These are phyloP conservation scores for Pomacea maculata DNA, from an alignment of 1,140 invertebrate species.

Conservation along the genomic window DNA sequence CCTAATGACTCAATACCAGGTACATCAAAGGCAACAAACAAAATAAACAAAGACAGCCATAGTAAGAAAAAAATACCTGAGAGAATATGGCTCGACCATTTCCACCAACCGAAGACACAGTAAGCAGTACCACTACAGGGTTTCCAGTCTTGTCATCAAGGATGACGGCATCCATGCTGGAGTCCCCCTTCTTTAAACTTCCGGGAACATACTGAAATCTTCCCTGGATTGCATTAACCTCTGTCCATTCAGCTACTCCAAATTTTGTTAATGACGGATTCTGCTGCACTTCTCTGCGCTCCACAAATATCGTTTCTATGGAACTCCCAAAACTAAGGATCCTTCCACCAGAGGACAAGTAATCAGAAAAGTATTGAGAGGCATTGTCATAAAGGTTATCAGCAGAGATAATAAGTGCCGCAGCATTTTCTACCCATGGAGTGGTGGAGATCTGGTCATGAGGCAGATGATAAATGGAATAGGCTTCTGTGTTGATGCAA, in stretches of 20 bases:
- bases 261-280: constrained; percentile 32
- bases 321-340: constrained; percentile 78
- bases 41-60: too few relatives aligned
- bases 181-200: constrained; percentile 73
- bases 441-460: constrained; percentile 71
- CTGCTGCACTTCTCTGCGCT: constrained; percentile 69
- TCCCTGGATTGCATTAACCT: constrained; percentile 85
- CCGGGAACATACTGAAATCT: constrained; percentile 81
- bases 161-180: constrained; percentile 80
- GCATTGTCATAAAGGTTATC: constrained; percentile 76
- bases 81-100: constrained; percentile 78
- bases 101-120: constrained; percentile 68
- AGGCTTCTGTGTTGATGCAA: constrained; percentile 79
- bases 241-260: constrained; percentile 83
- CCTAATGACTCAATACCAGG: too few relatives aligned
- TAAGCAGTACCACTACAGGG: constrained; percentile 80
- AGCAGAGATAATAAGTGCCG: constrained; percentile 77
- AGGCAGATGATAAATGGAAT: constrained; percentile 78
- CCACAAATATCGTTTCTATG: constrained; percentile 80
- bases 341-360: constrained; percentile 76
- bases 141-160: constrained; percentile 87
- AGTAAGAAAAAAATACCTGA: constrained; percentile 70
- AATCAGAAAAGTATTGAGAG: constrained; percentile 76
- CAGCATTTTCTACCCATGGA: constrained; percentile 78
- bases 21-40: too few relatives aligned